Conservation (phyloP, 2,113 vertebrate genomes). For the Pseudopodoces humilis region DNA sequence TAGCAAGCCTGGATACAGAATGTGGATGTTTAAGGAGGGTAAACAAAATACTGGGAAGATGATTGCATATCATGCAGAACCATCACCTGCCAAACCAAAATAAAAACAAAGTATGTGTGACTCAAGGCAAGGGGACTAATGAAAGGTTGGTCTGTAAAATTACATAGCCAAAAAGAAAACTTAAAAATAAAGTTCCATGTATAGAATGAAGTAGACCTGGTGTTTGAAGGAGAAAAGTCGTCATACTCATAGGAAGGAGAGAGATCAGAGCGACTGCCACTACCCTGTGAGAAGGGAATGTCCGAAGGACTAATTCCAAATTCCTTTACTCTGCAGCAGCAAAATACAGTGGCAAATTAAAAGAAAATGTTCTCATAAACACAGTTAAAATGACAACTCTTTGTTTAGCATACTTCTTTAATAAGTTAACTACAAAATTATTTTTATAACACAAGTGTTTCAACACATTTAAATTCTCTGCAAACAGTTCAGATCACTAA, state of each 20-base stretch:
- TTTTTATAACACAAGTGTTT: not conserved
- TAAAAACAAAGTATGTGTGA: slow-evolving; percentile 63
- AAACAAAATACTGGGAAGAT: slow-evolving; percentile 70
- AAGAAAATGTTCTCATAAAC: slow-evolving; percentile 74
- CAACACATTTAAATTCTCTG: not conserved
- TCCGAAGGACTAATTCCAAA: slow-evolving; percentile 98
- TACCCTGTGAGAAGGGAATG: slow-evolving; percentile 94
- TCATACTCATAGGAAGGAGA: slow-evolving; percentile 91
- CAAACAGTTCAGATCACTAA: not conserved
- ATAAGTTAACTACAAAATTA: not conserved
- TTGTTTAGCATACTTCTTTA: slow-evolving; percentile 39
- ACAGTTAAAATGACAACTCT: slow-evolving; percentile 60
- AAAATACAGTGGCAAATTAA: slow-evolving; percentile 79
- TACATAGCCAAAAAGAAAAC: slow-evolving; percentile 48
- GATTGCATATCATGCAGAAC: slow-evolving; percentile 74
- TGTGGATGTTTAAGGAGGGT: slow-evolving; percentile 61
- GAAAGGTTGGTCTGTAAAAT: slow-evolving; percentile 47
- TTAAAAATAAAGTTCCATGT: slow-evolving; percentile 60
- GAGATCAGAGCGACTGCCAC: slow-evolving; percentile 87
- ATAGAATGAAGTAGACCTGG: slow-evolving; percentile 79
- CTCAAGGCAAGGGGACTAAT: slow-evolving; percentile 59
- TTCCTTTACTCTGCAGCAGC: slow-evolving; percentile 94
- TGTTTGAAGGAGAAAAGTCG: slow-evolving; percentile 83
- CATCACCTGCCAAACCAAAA: slow-evolving; percentile 73
- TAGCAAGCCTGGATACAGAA: slow-evolving; percentile 56